phyloP scores from a whole-genome alignment of 30 jellyfish, hydroid and myxozoan species.

The Chrysaora quinquecirrha region DNA sequence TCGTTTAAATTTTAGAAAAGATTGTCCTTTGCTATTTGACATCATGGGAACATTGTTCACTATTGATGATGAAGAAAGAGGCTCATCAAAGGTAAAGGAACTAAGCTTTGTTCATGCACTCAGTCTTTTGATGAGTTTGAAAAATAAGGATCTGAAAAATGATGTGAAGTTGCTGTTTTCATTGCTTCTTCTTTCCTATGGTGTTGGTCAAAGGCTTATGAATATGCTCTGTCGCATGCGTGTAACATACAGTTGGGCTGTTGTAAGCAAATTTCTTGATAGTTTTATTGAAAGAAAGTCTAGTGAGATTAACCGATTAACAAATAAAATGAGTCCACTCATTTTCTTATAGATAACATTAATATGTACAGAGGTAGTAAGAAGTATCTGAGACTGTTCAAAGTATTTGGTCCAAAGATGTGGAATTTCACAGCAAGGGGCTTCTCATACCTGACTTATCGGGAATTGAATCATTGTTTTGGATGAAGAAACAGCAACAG shows the following conservation, averaged over 20 bases:
- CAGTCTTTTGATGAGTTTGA: background rate
- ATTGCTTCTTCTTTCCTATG: background rate
- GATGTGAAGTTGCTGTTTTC: background rate
- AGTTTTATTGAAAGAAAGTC: background rate
- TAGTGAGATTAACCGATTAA: background rate
- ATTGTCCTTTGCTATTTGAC: background rate
- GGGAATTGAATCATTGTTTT: slow-evolving; percentile 15
- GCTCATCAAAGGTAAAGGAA: background rate
- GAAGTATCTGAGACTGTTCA: slow-evolving; percentile 9
- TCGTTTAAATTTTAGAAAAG: background rate
- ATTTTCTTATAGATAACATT: background rate
- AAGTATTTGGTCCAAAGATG: slow-evolving; percentile 10
- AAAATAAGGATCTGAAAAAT: background rate
- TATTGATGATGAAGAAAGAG: background rate
- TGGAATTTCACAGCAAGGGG: slow-evolving; percentile 22
- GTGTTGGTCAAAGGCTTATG: background rate
- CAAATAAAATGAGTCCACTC: background rate
- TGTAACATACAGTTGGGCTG: background rate
- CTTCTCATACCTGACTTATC: slow-evolving; percentile 8
- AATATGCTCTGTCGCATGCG: slow-evolving; percentile 1
- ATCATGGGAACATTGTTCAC: background rate
- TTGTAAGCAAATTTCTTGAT: background rate
- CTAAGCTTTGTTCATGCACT: background rate
- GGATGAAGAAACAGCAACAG: slow-evolving; percentile 35
- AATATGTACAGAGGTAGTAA: slow-evolving; percentile 19